Evolutionary conservation across 2,113 vertebrate genomes (phyloP).

Genomic region (Sinocyclocheilus anshuiensis): DNA sequence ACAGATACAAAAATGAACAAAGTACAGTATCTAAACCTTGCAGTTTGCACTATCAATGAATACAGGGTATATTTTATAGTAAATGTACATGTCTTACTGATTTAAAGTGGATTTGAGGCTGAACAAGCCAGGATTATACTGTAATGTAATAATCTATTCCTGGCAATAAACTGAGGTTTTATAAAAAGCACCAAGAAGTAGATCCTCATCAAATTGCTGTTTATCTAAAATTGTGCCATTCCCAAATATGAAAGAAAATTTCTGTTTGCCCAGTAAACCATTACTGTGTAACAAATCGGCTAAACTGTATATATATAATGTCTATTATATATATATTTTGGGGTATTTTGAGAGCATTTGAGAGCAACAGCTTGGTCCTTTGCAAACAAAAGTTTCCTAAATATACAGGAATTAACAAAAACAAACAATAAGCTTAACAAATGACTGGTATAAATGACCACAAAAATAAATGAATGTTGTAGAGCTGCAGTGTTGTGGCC

Average conservation of each 20-base stretch:
- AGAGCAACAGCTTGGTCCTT: constrained; percentile 23
- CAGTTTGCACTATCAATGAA: constrained; percentile 76
- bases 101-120: constrained; percentile 65
- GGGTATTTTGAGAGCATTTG: background rate
- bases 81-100: constrained; percentile 76
- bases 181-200: constrained; percentile 33
- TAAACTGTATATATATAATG: background rate
- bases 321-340: background rate
- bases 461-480: constrained; percentile 13
- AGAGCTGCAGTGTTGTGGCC: constrained; percentile 40
- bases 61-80: constrained; percentile 74
- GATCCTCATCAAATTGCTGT: constrained; percentile 4
- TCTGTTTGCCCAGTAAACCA: constrained; percentile 13
- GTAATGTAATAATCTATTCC: constrained; percentile 38
- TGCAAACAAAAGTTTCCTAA: constrained; percentile 34
- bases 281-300: constrained; percentile 25
- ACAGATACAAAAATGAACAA: constrained; percentile 71
- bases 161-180: constrained; percentile 26
- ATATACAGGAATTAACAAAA: constrained; percentile 26
- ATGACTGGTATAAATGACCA: constrained; percentile 54
- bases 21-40: constrained; percentile 72
- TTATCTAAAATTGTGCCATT: background rate
- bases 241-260: background rate
- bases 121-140: constrained; percentile 50
- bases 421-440: constrained; percentile 56